Conservation (phyloP, 2,797 vertebrate species). For the Sylvia borin region DNA sequence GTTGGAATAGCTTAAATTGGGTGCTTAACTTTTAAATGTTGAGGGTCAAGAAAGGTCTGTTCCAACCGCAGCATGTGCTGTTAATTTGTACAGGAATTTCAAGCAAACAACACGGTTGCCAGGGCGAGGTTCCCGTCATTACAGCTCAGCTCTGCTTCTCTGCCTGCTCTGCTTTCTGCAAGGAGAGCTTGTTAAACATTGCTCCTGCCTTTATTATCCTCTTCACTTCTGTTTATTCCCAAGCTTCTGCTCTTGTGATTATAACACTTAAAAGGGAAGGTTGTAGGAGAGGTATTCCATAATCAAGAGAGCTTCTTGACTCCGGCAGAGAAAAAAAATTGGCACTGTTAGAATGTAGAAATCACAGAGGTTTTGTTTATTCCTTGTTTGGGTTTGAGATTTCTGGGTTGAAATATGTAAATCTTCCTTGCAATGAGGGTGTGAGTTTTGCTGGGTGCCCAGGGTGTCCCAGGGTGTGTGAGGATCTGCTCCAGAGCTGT, state of each 20-base stretch:
- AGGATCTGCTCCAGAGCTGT: rapidly evolving
- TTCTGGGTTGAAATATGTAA: background rate
- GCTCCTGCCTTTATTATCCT: slow-evolving; percentile 1
- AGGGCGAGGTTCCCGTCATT: background rate
- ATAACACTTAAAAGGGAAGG: background rate
- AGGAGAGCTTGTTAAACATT: background rate
- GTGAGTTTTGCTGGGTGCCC: background rate
- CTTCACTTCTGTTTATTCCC: slow-evolving; percentile 32
- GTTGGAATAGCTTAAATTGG: background rate
- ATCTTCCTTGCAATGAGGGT: background rate
- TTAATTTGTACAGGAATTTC: slow-evolving; percentile 4
- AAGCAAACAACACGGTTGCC: background rate
- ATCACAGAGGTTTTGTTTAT: background rate
- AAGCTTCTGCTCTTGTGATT: background rate
- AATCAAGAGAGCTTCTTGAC: background rate
- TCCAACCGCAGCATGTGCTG: background rate
- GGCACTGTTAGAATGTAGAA: background rate
- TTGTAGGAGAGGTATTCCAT: background rate
- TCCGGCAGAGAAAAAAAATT: background rate
- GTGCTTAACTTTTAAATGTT: background rate
- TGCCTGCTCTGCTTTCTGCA: background rate
- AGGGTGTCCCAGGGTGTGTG: rapidly evolving
- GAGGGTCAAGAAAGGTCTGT: background rate
- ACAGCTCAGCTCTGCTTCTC: background rate
- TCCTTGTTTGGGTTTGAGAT: background rate